phyloP scores from a whole-genome alignment of 2,888 invertebrate species.

The Ormyrus labotus region DNA sequence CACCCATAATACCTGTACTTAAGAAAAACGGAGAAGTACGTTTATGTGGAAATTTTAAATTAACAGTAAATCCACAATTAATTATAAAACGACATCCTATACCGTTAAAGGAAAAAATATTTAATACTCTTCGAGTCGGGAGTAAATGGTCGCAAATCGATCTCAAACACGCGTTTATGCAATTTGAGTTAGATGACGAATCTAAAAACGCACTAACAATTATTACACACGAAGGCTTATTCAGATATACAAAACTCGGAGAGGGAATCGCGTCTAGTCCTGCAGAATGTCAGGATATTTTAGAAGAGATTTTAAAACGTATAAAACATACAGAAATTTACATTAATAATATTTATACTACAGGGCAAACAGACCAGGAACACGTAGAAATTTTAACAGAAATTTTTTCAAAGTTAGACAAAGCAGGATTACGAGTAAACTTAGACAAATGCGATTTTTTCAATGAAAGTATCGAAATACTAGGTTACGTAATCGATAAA shows the following conservation, averaged over 20 bases:
- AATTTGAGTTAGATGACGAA: constrained; percentile 66
- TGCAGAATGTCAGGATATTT: neutral
- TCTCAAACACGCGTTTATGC: constrained; percentile 68
- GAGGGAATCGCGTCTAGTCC: constrained; percentile 61
- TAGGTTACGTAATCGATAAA: neutral
- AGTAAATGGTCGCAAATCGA: constrained; percentile 62
- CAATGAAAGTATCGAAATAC: neutral
- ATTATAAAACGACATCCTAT: constrained; percentile 63
- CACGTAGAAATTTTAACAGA: neutral
- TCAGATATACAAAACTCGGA: constrained; percentile 64
- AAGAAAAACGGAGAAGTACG: constrained; percentile 61
- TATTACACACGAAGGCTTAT: constrained; percentile 70
- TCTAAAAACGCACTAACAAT: constrained; percentile 66
- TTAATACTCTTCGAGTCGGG: constrained; percentile 61
- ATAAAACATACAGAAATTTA: neutral
- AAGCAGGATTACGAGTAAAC: neutral
- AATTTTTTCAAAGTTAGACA: neutral
- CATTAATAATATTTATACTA: neutral
- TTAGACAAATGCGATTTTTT: neutral
- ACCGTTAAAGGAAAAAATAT: constrained; percentile 62
- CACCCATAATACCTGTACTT: constrained; percentile 64
- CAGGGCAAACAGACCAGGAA: neutral
- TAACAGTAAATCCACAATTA: constrained; percentile 61
- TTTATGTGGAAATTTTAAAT: constrained; percentile 61
- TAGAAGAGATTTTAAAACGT: neutral